A percentile compares a stretch with the other conserved stretches of the same genome.
Conservation (phyloP, 1,140 invertebrate species). For the Paraescarpia echinospica region DNA sequence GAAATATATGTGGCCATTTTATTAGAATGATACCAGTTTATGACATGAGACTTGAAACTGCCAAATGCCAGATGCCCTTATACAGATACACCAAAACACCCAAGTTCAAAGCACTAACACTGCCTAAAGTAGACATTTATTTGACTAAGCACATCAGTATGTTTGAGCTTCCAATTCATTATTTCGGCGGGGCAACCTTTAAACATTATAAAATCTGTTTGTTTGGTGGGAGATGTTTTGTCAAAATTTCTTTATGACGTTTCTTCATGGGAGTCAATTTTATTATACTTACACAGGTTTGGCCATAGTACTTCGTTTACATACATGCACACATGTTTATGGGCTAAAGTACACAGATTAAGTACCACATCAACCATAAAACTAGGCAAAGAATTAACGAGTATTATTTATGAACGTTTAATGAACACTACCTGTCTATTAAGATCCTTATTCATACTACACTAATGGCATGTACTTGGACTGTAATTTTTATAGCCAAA, state of each 20-base stretch:
- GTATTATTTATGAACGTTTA: not conserved
- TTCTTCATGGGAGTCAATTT: not conserved
- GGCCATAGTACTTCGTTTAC: not conserved
- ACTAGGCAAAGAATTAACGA: not conserved
- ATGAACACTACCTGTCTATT: not conserved
- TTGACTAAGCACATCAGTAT: not conserved
- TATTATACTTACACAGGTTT: not conserved
- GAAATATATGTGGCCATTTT: not conserved
- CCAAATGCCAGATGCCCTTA: not conserved
- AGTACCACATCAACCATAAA: not conserved
- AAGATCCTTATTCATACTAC: not conserved
- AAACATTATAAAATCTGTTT: not conserved
- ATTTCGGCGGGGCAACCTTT: not conserved
- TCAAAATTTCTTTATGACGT: not conserved
- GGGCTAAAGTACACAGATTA: not conserved
- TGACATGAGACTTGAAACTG: too few relatives aligned
- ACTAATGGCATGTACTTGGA: not conserved
- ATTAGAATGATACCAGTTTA: not conserved
- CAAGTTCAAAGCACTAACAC: not conserved
- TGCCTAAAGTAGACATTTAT: not conserved
- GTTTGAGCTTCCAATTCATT: not conserved
- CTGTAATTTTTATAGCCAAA: not conserved
- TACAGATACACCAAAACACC: not conserved
- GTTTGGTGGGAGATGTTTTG: not conserved
- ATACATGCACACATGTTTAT: not conserved